These are phyloP conservation scores for Drosophila orena DNA, from an alignment of 1,140 invertebrate genomes.

Conservation along the genomic window DNA sequence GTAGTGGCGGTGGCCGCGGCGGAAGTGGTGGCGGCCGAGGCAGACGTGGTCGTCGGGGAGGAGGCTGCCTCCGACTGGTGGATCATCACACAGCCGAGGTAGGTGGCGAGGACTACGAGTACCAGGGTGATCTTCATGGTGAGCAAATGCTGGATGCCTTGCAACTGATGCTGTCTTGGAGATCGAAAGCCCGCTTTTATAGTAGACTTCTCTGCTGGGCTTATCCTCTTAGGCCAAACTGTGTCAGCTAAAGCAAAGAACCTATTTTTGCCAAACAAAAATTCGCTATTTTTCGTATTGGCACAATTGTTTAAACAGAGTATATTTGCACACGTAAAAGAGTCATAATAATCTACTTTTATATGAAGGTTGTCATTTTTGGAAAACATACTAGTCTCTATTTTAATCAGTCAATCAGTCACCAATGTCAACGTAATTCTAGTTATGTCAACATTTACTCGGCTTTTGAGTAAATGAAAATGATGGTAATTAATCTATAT, in stretches of 20 bases:
- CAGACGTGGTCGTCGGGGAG: not conserved
- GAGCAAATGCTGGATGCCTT: too few species aligned
- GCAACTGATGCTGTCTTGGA: constrained; percentile 5
- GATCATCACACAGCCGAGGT: not conserved
- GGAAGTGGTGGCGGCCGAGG: not conserved
- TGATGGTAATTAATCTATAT: too few species aligned
- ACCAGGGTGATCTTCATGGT: too few species aligned
- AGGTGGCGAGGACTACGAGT: constrained; percentile 1
- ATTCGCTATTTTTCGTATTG: constrained; percentile 2
- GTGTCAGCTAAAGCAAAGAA: not conserved
- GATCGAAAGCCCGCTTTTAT: not conserved
- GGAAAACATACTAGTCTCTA: too few species aligned
- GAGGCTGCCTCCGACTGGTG: not conserved
- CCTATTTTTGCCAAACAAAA: constrained; percentile 1
- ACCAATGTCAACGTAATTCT: too few species aligned
- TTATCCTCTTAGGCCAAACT: not conserved
- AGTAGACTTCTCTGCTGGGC: too few species aligned
- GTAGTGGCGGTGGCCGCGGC: not conserved
- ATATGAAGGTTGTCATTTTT: too few species aligned
- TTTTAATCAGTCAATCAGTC: too few species aligned
- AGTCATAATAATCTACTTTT: too few species aligned
- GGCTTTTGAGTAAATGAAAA: too few species aligned
- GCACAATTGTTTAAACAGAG: constrained; percentile 5
- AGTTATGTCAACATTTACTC: too few species aligned
- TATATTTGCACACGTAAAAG: too few species aligned